Evolutionary conservation across 2,113 vertebrate genomes (phyloP), one percentile per base, ranked within the genome.

Genomic region (Microcebus griseorufus): DNA sequence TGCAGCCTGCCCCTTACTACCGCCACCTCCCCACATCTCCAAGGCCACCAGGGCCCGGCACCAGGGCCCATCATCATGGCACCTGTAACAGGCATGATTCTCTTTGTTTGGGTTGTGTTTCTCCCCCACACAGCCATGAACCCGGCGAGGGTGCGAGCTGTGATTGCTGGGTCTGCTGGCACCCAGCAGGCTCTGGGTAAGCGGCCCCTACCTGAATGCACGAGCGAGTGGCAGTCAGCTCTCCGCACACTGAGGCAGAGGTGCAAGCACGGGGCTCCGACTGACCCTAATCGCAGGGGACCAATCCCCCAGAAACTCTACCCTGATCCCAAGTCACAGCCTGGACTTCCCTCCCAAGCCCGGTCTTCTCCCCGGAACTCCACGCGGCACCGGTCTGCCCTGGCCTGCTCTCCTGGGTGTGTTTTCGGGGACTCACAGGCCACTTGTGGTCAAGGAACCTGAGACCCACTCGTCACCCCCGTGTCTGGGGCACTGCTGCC

Each of bases 381-480:
- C n/a, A 2, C 37, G 34, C 25, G 1, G 9, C 13, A 17, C 39
- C 0, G 0, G 13, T 6, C 23, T 16, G 22, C 20, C 80, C 65
- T 34, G 45, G 37, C 39, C 32, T 0, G 0, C 60, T 12, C 27
- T 39, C 27, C 69, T 10, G 29, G 37, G 53, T 5, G 0, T 45
- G 53, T 84, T 13, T 2, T 2, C 3, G 0, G 29, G 53, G 60
- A 58, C 25, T 53, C 82, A 62, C 6, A 78, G n/a, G 2, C 45
- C 34, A 18, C 34, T 20, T 12, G 8, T 18, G n/a, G 11, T 39
- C 22, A 53, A 45, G 55, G 69, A 12, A 8, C 18, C 45, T 2
- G 27, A 78, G 39, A 11, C n/a, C 29, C 32, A 32, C 62, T 29
- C 1, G 3, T 34, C 42, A 17, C 23, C 60, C 34, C 4, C 0